A percentile compares a stretch with the other conserved stretches of the same genome.
Conservation (phyloP, 1,140 invertebrate species). For the Tribolium madens region DNA sequence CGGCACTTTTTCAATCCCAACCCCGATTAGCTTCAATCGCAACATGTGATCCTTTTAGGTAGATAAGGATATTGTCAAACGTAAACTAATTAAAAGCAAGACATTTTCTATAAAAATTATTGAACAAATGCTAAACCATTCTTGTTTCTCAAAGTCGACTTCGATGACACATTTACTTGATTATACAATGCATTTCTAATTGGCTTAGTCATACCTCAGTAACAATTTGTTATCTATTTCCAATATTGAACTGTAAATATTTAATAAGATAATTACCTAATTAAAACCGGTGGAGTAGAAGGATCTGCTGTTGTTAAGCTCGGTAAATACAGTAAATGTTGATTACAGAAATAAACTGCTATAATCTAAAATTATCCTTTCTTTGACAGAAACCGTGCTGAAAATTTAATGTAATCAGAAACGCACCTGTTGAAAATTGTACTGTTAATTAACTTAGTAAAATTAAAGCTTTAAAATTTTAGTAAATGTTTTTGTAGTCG, state of each 20-base stretch:
- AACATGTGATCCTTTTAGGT: not conserved
- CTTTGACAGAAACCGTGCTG: slow-evolving; percentile 4
- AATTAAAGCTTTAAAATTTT: not conserved
- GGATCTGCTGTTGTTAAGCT: slow-evolving; percentile 15
- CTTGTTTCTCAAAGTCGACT: no score
- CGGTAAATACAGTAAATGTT: slow-evolving; percentile 20
- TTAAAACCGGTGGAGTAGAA: not conserved
- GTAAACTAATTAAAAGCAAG: no score
- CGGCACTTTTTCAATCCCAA: not conserved
- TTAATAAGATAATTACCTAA: not conserved
- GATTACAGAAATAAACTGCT: slow-evolving; percentile 12
- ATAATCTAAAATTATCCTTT: slow-evolving; percentile 29
- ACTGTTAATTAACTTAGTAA: slow-evolving; percentile 20
- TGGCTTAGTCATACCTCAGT: no score
- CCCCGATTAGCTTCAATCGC: not conserved
- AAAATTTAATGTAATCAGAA: slow-evolving; percentile 35
- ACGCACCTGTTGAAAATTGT: slow-evolving; percentile 25
- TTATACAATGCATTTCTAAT: no score
- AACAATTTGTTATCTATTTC: no score
- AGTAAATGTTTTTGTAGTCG: slow-evolving; percentile 3
- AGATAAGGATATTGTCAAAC: no score
- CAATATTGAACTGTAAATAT: not conserved
- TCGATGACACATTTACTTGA: no score
- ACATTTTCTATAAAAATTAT: no score
- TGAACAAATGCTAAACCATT: no score